phyloP scores from a whole-genome alignment of 2,113 vertebrate species.

The Girardinichthys multiradiatus region DNA sequence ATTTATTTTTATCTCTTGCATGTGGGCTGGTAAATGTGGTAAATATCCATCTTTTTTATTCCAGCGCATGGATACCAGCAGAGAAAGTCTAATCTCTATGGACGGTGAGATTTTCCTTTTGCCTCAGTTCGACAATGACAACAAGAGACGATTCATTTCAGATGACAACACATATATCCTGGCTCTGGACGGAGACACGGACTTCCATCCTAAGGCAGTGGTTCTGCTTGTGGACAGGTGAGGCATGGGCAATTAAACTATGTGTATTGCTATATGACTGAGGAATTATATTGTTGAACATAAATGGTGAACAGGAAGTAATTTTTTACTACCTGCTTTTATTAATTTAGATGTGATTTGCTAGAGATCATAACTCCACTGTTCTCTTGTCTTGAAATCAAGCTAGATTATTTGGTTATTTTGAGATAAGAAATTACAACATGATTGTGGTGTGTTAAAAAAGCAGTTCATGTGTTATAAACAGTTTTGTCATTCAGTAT shows the following conservation, averaged over 20 bases:
- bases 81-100: constrained; percentile 74
- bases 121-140: constrained; percentile 69
- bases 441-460: not conserved
- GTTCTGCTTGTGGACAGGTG: constrained; percentile 82
- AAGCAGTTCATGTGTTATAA: not conserved
- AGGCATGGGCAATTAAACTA: not conserved
- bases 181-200: constrained; percentile 85
- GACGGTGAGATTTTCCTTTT: constrained; percentile 71
- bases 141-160: constrained; percentile 74
- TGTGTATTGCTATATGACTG: not conserved
- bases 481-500: too few species aligned
- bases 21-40: not conserved
- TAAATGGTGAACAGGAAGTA: not conserved
- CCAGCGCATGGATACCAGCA: constrained; percentile 67
- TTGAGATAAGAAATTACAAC: not conserved
- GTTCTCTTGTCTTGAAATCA: not conserved
- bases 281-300: not conserved
- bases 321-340: not conserved
- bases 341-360: not conserved
- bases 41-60: not conserved
- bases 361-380: not conserved
- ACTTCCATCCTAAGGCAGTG: constrained; percentile 83
- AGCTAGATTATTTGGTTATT: not conserved
- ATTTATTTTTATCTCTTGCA: not conserved
- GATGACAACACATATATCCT: constrained; percentile 82